Evolutionary conservation across 1,140 invertebrate species (phyloP).

Genomic region (Myzus persicae): DNA sequence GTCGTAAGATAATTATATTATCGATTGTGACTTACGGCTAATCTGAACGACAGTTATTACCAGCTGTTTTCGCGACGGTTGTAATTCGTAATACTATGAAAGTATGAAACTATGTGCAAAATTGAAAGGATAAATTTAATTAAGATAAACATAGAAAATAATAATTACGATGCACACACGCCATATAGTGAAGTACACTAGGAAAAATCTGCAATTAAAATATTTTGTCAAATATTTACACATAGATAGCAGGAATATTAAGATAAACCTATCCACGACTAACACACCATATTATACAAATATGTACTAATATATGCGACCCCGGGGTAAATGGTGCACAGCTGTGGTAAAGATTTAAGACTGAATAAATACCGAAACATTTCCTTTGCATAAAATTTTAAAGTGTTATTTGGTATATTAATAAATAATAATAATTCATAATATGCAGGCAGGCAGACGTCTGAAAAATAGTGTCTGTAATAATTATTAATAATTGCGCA

Average conservation of each 20-base stretch:
- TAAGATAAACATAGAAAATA: background rate
- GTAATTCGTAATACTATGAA: slow-evolving; percentile 1
- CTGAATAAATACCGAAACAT: too few relatives aligned
- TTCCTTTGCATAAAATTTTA: too few relatives aligned
- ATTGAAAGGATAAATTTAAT: background rate
- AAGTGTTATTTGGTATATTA: too few relatives aligned
- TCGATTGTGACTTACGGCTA: background rate
- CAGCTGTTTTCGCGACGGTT: background rate
- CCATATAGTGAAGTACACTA: background rate
- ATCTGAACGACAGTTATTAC: background rate
- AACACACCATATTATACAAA: background rate
- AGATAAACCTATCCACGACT: background rate
- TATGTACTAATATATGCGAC: background rate
- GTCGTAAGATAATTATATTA: background rate
- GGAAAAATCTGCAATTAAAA: background rate
- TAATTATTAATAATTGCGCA: background rate
- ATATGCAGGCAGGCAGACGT: background rate
- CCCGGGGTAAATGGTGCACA: too few relatives aligned
- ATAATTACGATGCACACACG: background rate
- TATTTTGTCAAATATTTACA: background rate
- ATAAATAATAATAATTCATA: too few relatives aligned
- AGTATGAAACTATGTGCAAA: background rate
- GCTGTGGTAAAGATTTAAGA: too few relatives aligned
- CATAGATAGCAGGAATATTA: background rate
- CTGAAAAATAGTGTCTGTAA: background rate